A percentile compares a stretch with the other conserved stretches of the same genome.
Conservation (phyloP, 2,797 vertebrate species). For the Gymnoscopelus microlampas region DNA sequence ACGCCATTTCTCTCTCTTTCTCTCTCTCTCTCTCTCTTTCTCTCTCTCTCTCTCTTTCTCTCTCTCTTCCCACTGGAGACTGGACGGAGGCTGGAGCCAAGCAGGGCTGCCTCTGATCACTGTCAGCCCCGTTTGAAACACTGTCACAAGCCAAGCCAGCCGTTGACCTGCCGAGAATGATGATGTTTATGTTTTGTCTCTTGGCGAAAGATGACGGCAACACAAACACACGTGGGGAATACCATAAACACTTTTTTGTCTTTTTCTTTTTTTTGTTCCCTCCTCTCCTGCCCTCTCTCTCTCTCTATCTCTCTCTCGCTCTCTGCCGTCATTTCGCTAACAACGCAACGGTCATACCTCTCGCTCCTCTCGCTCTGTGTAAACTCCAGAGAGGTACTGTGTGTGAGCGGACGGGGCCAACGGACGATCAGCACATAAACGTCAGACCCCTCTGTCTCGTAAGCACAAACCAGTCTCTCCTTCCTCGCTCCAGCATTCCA, state of each 20-base stretch:
- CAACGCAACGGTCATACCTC: conserved; percentile 42
- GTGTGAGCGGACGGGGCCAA: conserved; percentile 41
- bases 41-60: conserved; percentile 30
- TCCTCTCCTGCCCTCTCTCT: conserved; percentile 23
- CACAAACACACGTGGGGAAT: conserved; percentile 69
- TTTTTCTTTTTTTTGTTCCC: conserved; percentile 2
- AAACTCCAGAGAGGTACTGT: conserved; percentile 60
- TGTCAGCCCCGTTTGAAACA: conserved; percentile 58
- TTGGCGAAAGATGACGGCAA: conserved; percentile 73
- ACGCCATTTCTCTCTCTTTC: conserved; percentile 26
- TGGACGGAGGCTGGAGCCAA: conserved; percentile 33
- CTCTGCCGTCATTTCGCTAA: not conserved
- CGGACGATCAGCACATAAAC: conserved; percentile 38
- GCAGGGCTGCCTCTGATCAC: conserved; percentile 60
- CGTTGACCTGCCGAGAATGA: conserved; percentile 51
- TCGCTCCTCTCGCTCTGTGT: conserved; percentile 42
- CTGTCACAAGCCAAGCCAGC: conserved; percentile 55
- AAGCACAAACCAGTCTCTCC: conserved; percentile 63
- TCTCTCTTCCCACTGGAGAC: conserved; percentile 32
- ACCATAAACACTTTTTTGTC: conserved; percentile 66
- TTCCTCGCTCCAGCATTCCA: conserved; percentile 47
- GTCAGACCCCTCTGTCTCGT: conserved; percentile 29
- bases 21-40: conserved; percentile 25
- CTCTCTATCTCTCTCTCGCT: conserved; percentile 13
- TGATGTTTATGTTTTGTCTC: conserved; percentile 76